Evolutionary conservation across 2,797 vertebrate genomes (phyloP), one percentile per base, ranked within the genome.

Genomic region (Carduelis carduelis): DNA sequence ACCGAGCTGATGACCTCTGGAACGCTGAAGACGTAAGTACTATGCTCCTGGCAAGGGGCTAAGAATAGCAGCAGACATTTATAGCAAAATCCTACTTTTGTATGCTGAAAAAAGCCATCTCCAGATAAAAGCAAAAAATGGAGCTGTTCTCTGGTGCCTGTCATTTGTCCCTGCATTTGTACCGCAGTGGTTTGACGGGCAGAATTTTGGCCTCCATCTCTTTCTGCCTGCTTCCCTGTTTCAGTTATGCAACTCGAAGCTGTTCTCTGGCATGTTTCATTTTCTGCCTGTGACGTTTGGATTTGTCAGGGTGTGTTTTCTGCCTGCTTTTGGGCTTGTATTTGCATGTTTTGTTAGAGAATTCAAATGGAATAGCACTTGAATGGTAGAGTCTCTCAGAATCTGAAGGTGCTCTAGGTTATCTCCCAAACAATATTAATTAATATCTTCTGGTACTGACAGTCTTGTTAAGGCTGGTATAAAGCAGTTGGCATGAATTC

Each of bases 1-100:
- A 99, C 99, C 0, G 99, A 99, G 93, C 98, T 99, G 94, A 99
- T 99, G 99, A 99, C 99, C 32, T 99, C 99, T 5, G 99, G 99
- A 94, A 99, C 99, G 0, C 97, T 99, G 41, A 99, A 99, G 98
- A 99, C 99, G 99, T 99, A 97, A 98, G 99, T 97, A 69, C 80
- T 94, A 76, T 0, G 7, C 88, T 95, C 47, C 83, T 56, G 60
- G 71, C 44, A 37, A 84, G 76, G 44, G 49, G 27, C 85, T 90
- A 83, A 95, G 79, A 96, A 96, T 95, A 95, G 93, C 60, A 5
- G 15, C 26, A 57, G 94, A 16, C 81, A 94, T 96, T 94, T 95
- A 95, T 95, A 96, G 94, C 84, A 91, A 90, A 96, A 96, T 64
- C 90, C 95, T 96, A 93, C 91, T 95, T 95, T 90, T 19, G 0